Conservation (phyloP, 2,888 invertebrate genomes). For the Andrena minutula region DNA sequence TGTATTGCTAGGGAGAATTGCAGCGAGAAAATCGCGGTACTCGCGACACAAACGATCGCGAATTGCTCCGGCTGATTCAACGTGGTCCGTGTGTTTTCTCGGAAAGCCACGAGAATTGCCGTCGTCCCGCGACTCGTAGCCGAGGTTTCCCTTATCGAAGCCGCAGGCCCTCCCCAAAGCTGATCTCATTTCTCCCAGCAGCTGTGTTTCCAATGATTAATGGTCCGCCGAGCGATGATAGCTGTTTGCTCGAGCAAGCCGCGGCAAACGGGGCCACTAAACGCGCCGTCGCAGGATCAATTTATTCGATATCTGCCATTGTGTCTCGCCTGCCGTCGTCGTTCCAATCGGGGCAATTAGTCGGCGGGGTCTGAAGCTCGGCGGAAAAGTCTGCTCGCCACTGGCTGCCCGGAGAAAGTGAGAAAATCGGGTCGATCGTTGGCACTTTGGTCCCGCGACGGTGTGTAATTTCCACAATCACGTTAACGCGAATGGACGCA, state of each 20-base stretch:
- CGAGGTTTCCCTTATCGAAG: conserved; percentile 46
- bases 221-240: conserved; percentile 70
- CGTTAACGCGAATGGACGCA: conserved; percentile 11
- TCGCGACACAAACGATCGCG: neutral
- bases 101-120: conserved; percentile 19
- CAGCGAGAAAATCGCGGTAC: neutral
- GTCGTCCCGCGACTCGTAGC: conserved; percentile 9
- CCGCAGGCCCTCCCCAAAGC: conserved; percentile 33
- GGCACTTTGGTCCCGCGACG: neutral
- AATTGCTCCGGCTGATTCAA: neutral
- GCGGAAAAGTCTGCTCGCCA: neutral
- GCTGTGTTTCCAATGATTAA: conserved; percentile 68
- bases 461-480: conserved; percentile 23
- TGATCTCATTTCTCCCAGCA: conserved; percentile 44
- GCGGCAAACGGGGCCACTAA: conserved; percentile 57
- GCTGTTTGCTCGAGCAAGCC: conserved; percentile 60
- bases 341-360: conserved; percentile 29
- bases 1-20: neutral
- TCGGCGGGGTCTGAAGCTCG: neutral
- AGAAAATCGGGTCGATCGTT: conserved; percentile 16
- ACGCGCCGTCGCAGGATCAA: conserved; percentile 29
- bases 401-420: conserved; percentile 11
- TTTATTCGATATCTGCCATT: conserved; percentile 31
- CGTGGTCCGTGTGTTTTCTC: neutral
- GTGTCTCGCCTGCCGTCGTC: conserved; percentile 4